Evolutionary conservation across 2,888 invertebrate species (phyloP).

Genomic region (Oscheius sp.): DNA sequence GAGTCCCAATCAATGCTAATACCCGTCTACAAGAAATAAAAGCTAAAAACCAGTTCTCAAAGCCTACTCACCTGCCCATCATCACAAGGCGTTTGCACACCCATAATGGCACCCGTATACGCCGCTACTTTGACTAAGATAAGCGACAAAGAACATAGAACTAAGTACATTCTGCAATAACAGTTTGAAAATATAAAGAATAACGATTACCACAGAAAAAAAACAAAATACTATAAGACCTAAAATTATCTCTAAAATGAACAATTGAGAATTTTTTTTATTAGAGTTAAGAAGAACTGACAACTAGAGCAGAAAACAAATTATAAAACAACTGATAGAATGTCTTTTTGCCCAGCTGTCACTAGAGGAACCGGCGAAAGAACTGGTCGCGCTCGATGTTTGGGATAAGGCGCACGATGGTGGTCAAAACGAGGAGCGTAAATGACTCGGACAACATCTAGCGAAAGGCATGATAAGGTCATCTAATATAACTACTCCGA

Average conservation of each 20-base stretch:
- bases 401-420: conserved; percentile 1
- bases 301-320: conserved; percentile 6
- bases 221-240: too few relatives aligned
- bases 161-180: conserved; percentile 26
- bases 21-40: conserved; percentile 73
- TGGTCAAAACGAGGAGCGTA: conserved; percentile 1
- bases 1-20: conserved; percentile 77
- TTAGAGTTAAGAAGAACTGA: neutral
- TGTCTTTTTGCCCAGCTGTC: neutral
- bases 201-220: neutral
- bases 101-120: conserved; percentile 75
- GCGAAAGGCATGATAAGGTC: neutral
- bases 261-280: too few relatives aligned
- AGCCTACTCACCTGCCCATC: conserved; percentile 76
- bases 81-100: conserved; percentile 76
- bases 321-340: neutral
- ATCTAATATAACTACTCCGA: conserved; percentile 48
- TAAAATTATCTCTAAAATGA: too few relatives aligned
- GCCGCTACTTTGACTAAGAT: conserved; percentile 3
- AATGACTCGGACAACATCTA: conserved; percentile 1
- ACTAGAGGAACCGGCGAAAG: conserved; percentile 6
- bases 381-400: conserved; percentile 17
- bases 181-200: neutral
- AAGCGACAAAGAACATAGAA: neutral
- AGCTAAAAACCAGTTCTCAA: neutral